Evolutionary conservation across 2,113 vertebrate genomes (phyloP), one percentile per base, ranked within the genome.

Genomic region (Cisticola juncidis): DNA sequence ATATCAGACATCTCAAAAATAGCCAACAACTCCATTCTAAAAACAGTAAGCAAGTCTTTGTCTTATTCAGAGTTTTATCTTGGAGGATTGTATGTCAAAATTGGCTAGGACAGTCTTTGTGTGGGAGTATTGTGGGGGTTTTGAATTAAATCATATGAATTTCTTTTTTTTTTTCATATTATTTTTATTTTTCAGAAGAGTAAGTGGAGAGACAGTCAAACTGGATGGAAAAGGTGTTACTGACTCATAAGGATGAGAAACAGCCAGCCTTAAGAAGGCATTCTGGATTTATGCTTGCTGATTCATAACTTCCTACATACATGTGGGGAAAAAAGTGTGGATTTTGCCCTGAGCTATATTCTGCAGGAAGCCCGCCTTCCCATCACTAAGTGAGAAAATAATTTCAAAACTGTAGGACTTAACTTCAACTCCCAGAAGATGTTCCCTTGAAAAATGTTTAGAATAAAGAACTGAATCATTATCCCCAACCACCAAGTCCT

Each of bases 261-360:
- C n/a, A 90, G 83, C 78, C 87, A 86, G 51, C 92, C 87, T 96
- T 94, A 93, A 96, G 95, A 97, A 97, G 78, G 54, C 92, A 97
- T 96, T 83, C 79, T 96, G 81, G 93, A 94, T 95, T 97, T 95
- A 92, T 96, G 93, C 71, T 76, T 98, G 93, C 96, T 98, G 98
- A 98, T 96, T 98, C 98, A 98, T 97, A 98, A 92, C 97, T 98
- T 97, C 97, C 98, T 97, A 98, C 97, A 97, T 94, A 92, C 61
- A 91, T 89, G 86, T 61, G 87, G 66, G 79, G 90, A 88, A 86
- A 86, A 86, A 95, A 91, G 69, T 85, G 92, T 91, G 94, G 92
- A 91, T 96, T 92, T 73, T 89, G 51, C 86, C 79, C 76, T 95
- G 88, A 97, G 92, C 81, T 95, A 90, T 90, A 96, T 94, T 95